A percentile compares a stretch with the other conserved stretches of the same genome.
These are phyloP conservation scores for Pseudolaguvia tuberculata DNA, from an alignment of 2,113 vertebrate genomes.

Conservation along the genomic window DNA sequence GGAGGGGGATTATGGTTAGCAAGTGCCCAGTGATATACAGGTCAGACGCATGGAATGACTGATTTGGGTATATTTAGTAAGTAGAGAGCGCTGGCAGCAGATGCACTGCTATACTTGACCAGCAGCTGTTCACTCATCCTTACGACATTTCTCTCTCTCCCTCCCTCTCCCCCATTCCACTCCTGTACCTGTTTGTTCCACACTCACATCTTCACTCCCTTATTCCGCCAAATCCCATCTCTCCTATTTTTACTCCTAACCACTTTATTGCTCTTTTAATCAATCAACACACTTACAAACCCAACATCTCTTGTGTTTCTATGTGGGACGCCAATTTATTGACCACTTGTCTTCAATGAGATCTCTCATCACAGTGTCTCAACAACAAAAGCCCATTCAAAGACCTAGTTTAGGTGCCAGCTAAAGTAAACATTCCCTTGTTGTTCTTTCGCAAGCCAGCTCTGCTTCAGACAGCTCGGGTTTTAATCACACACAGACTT, in stretches of 20 bases:
- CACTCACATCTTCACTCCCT: slow-evolving; percentile 1
- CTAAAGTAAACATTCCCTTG: neutral
- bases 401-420: too few relatives aligned
- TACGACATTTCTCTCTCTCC: slow-evolving; percentile 8
- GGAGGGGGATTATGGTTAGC: neutral
- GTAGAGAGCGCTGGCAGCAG: slow-evolving; percentile 59
- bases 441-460: neutral
- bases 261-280: neutral
- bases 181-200: slow-evolving; percentile 34
- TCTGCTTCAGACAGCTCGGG: neutral
- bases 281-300: neutral
- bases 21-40: neutral
- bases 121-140: slow-evolving; percentile 59
- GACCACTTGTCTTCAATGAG: neutral
- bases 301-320: neutral
- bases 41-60: slow-evolving; percentile 47
- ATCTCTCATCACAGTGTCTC: too few relatives aligned
- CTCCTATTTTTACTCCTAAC: neutral
- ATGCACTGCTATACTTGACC: slow-evolving; percentile 66
- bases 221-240: neutral
- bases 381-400: neutral
- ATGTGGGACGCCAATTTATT: neutral
- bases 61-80: slow-evolving; percentile 68
- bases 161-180: neutral
- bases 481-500: too few relatives aligned